Base-by-base conservation (phyloP, 2,113 vertebrate genomes). In the Gallinago paraguaiae region DNA sequence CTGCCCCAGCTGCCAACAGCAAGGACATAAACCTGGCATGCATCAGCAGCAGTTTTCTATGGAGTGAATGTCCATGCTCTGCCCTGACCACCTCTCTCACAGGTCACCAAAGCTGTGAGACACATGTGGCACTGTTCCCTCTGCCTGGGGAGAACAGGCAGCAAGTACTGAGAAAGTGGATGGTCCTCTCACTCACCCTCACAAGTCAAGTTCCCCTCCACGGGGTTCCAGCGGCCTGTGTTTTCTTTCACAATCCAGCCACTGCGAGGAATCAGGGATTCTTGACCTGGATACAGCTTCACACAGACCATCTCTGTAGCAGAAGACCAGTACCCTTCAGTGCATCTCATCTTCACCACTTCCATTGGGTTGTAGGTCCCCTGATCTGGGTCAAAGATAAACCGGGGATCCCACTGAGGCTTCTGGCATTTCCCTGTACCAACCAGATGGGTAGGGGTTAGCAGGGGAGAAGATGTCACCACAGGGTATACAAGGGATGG, bases 361-460 rank as follows among this genome's bases (percentile, higher is more conserved):
- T 95, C 80, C 6, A 80, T 28, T 20, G 19, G 67, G 57, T 59
- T 48, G 65, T 78, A 96, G 15, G 11, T 33, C 1, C 0, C 10
- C 16, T 4, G 46, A 10, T 92, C 59, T 50, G 9, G 33, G 35
- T 77, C 72, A 69, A 89, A 84, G 45, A 65, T 56, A 74, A 95
- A 53, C 59, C 8, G 74, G 65, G 84, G 4, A 23, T 94, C 94
- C 94, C 81, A 72, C 35, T 61, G 81, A 6, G 90, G 92, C 33
- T 89, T 96, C 81, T 69, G 77, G 76, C 94, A 96, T 74, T 77
- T 91, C 54, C 63, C 95, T 96, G 87, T 25, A 86, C 6, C 53
- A 41, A 64, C 4, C 33, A 81, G 68, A 86, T 6, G 5, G 39
- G 63, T 64, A 82, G 10, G 35, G 1, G 2, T 96, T 91, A 89